phyloP scores from a whole-genome alignment of 2,113 vertebrate genomes.

The Hepsetus odoe region DNA sequence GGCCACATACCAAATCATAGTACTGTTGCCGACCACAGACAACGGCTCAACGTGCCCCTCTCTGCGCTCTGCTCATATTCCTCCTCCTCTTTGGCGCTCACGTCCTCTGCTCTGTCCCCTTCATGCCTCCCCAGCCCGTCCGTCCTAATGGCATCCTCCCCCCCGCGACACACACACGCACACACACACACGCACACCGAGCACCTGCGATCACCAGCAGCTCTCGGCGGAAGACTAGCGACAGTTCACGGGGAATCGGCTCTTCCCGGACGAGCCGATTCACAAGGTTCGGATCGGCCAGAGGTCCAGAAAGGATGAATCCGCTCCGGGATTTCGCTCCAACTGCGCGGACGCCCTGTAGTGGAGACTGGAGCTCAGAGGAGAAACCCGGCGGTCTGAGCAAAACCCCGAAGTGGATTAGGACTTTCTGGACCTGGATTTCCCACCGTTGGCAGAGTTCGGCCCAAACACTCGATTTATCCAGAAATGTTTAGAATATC shows the following conservation, averaged over 20 bases:
- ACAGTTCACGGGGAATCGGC: no score
- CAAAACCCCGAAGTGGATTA: no score
- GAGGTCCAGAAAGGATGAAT: no score
- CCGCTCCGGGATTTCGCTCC: no score
- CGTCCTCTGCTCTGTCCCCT: constrained; percentile 71
- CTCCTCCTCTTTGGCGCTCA: constrained; percentile 69
- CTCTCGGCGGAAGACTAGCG: constrained; percentile 75
- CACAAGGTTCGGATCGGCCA: no score
- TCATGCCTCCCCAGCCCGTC: constrained; percentile 83
- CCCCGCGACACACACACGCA: constrained; percentile 69
- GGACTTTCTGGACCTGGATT: no score
- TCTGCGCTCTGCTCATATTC: constrained; percentile 78
- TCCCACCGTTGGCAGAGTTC: no score
- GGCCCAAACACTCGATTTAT: no score
- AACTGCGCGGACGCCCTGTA: no score
- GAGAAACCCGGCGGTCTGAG: no score
- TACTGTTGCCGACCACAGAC: constrained; percentile 85
- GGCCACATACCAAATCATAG: constrained; percentile 93
- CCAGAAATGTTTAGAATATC: no score
- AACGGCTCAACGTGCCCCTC: constrained; percentile 87
- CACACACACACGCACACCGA: constrained; percentile 35
- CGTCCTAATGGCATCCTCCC: constrained; percentile 78
- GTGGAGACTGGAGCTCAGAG: no score
- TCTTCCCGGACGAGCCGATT: background rate
- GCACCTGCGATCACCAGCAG: constrained; percentile 76